Percentiles rank a stretch among this genome's conserved stretches.
Conservation (phyloP, 2,888 invertebrate genomes). For the Acleris laterana region DNA sequence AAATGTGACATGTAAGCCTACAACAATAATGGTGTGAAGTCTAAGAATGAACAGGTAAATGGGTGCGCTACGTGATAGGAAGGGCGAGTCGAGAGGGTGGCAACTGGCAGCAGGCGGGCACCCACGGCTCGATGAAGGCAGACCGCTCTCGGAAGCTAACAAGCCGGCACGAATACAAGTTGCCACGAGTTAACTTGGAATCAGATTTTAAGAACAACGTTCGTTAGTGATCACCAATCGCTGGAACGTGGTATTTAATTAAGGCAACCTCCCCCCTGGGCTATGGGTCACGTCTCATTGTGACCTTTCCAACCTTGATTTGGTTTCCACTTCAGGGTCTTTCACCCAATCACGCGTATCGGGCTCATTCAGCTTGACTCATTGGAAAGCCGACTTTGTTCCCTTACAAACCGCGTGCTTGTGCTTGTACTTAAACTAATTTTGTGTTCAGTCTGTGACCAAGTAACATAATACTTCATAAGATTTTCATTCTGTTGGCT, state of each 20-base stretch:
- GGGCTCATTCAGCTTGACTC: constrained; percentile 61
- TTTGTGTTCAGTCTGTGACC: constrained; percentile 42
- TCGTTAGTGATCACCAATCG: constrained; percentile 61
- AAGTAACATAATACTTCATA: constrained; percentile 39
- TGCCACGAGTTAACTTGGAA: constrained; percentile 63
- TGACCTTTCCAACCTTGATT: constrained; percentile 92
- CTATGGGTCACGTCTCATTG: constrained; percentile 88
- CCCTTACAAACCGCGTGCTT: constrained; percentile 29
- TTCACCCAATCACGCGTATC: constrained; percentile 81
- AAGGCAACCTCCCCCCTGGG: constrained; percentile 70
- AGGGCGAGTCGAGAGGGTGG: constrained; percentile 66
- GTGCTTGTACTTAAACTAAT: constrained; percentile 55
- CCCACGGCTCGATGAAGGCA: constrained; percentile 83
- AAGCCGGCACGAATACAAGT: constrained; percentile 69
- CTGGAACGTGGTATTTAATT: constrained; percentile 59
- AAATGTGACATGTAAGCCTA: constrained; percentile 63
- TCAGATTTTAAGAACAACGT: constrained; percentile 57
- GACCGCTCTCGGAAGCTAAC: constrained; percentile 67
- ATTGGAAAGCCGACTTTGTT: constrained; percentile 67
- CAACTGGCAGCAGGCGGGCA: constrained; percentile 66
- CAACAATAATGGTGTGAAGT: constrained; percentile 57
- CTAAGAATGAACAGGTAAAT: constrained; percentile 63
- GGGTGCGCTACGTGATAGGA: constrained; percentile 63
- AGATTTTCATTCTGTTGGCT: constrained; percentile 40
- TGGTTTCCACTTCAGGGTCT: constrained; percentile 91